Evolutionary conservation across 2,113 vertebrate genomes (phyloP), one percentile per base, ranked within the genome.

Genomic region (Phoxinus phoxinus): DNA sequence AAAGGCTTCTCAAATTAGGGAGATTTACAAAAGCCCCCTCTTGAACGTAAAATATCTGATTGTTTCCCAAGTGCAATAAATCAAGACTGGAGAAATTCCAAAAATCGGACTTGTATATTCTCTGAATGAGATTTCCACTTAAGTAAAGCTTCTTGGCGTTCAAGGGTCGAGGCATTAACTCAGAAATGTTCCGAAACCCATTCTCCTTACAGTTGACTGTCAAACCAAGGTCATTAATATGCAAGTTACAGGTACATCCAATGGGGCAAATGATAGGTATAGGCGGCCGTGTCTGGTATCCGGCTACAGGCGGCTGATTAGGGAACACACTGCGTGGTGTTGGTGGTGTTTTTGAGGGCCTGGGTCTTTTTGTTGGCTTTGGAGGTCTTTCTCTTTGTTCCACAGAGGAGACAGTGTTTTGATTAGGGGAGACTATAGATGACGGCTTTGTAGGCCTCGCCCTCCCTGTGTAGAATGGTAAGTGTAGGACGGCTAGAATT

Each of bases 81-180:
- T 99, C 98, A 74, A 99, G 94, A 87, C 98, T 98, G 86, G 97
- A 98, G 93, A 99, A 99, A 93, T 99, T 99, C 97, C 97, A 98
- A 92, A 99, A 99, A 94, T 99, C 98, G 0, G 96, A 96, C 79
- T 96, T 96, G 90, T 98, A 98, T 93, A 99, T 98, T 91, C 95
- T 96, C 94, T 99, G 97, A 89, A 99, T 98, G 91, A 99, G 91
- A 91, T 99, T 99, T 84, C 97, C 97, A 2, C 97, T 98, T 89
- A 99, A 92, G 89, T 98, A 98, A 83, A 99, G 93, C 93, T 99
- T 99, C 92, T 99, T 97, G 84, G 97, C 97, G 0, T 99, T 99
- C 86, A 99, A 86, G 2, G 98, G 98, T 91, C 98, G 96, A 27
- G 98, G 98, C 21, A 96, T 96, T 85, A 99, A 95, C 93, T 98